Percentiles rank a stretch among this genome's conserved stretches.
Evolutionary conservation across 2,113 vertebrate genomes (phyloP).

Genomic region (Daubentonia madagascariensis): DNA sequence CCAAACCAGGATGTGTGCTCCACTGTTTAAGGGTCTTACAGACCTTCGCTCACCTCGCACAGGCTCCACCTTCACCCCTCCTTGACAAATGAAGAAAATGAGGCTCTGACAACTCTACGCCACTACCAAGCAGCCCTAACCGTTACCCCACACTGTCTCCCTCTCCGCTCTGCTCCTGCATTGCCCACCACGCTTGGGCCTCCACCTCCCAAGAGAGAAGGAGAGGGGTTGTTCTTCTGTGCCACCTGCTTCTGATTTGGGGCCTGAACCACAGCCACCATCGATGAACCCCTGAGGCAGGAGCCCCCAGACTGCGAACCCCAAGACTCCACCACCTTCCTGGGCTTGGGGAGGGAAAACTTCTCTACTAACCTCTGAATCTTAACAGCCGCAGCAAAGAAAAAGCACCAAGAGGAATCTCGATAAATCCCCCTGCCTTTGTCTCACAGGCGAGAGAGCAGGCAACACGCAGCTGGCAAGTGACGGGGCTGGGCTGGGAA

Average conservation of each 20-base stretch:
- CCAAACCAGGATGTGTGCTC: not conserved
- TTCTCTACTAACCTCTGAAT: not conserved
- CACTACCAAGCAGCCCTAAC: not conserved
- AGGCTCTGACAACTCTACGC: not conserved
- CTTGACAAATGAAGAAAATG: not conserved
- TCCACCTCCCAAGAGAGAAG: not conserved
- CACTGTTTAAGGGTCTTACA: not conserved
- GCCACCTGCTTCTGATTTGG: not conserved
- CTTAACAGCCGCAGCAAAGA: not conserved
- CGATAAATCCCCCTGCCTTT: not conserved
- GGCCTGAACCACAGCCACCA: not conserved
- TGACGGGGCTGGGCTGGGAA: not conserved
- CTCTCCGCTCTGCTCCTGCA: not conserved
- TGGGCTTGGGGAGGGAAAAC: not conserved
- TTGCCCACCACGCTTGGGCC: too few relatives aligned
- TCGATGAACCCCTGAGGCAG: not conserved
- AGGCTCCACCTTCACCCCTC: not conserved
- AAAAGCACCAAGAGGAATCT: not conserved
- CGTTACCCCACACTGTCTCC: not conserved
- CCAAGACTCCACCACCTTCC: not conserved
- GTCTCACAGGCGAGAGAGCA: not conserved
- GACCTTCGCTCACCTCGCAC: not conserved
- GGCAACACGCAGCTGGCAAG: not conserved
- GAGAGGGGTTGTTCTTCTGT: not conserved
- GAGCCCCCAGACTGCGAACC: not conserved